These are phyloP conservation scores for Cheilosia variabilis DNA, from an alignment of 2,888 invertebrate genomes.

Conservation along the genomic window DNA sequence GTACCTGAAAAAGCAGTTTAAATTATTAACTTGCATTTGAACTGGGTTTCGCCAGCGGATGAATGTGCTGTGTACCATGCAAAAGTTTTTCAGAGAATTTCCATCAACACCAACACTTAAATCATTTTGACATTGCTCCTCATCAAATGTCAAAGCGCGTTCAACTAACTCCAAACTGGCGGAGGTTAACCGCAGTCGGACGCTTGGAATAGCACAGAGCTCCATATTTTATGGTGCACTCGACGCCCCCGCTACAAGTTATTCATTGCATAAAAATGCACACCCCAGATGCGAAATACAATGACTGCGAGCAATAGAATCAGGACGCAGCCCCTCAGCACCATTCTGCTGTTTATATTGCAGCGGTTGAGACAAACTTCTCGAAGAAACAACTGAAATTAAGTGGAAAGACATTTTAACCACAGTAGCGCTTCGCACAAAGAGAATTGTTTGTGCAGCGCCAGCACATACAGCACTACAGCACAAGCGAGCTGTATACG, in stretches of 20 bases:
- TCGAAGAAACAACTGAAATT: constrained; percentile 64
- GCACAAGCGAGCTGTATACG: not conserved
- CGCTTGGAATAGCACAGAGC: constrained; percentile 30
- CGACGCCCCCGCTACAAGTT: constrained; percentile 1
- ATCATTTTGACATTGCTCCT: constrained; percentile 23
- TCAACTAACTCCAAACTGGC: constrained; percentile 34
- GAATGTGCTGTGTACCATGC: too few species aligned
- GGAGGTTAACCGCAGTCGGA: constrained; percentile 36
- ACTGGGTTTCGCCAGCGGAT: too few species aligned
- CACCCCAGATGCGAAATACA: constrained; percentile 39
- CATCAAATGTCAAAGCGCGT: constrained; percentile 30
- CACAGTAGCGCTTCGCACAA: constrained; percentile 55
- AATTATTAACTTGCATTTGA: too few species aligned
- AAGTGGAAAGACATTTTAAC: constrained; percentile 72
- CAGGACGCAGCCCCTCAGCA: not conserved
- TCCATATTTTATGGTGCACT: constrained; percentile 21
- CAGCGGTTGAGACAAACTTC: constrained; percentile 62
- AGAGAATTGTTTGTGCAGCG: constrained; percentile 49
- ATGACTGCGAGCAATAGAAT: constrained; percentile 25
- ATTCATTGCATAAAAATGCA: constrained; percentile 45
- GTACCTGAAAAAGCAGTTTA: too few species aligned
- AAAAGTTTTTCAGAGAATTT: not conserved
- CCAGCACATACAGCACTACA: not conserved
- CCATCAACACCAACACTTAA: constrained; percentile 9
- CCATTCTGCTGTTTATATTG: constrained; percentile 43